A percentile compares a stretch with the other conserved stretches of the same genome.
These are phyloP conservation scores for Nothoprocta perdicaria DNA, from an alignment of 2,113 vertebrate genomes.

Conservation along the genomic window DNA sequence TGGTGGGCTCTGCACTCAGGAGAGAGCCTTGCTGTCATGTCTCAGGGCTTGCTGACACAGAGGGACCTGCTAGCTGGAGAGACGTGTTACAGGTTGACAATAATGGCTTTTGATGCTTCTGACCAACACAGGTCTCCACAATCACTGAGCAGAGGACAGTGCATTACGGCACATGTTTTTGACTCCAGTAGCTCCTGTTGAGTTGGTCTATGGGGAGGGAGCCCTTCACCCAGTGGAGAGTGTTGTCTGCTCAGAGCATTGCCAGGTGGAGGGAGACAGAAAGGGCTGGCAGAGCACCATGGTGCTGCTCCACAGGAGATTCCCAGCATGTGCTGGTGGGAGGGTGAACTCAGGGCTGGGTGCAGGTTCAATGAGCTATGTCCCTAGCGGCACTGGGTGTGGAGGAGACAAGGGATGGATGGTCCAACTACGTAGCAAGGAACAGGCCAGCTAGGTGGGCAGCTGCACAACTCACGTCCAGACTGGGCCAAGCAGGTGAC, in stretches of 20 bases:
- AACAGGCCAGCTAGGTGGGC: neutral
- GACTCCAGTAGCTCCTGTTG: neutral
- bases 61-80: neutral
- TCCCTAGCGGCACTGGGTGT: neutral
- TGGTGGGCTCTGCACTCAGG: neutral
- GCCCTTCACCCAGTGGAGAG: neutral
- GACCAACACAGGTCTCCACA: neutral
- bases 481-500: slow-evolving; percentile 28
- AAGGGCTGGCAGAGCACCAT: slow-evolving; percentile 31
- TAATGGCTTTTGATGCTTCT: neutral
- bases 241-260: neutral
- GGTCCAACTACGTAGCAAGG: accelerated
- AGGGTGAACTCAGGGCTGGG: slow-evolving; percentile 30
- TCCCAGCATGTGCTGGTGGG: slow-evolving; percentile 45
- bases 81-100: neutral
- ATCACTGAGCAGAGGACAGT: neutral
- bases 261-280: slow-evolving; percentile 26
- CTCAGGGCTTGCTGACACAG: neutral
- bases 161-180: neutral
- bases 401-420: neutral
- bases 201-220: neutral
- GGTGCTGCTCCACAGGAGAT: slow-evolving; percentile 46
- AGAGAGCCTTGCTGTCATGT: neutral
- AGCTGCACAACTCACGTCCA: neutral
- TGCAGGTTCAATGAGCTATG: slow-evolving; percentile 39